These are phyloP conservation scores for Callipepla squamata DNA, from an alignment of 2,113 vertebrate species.

Conservation along the genomic window DNA sequence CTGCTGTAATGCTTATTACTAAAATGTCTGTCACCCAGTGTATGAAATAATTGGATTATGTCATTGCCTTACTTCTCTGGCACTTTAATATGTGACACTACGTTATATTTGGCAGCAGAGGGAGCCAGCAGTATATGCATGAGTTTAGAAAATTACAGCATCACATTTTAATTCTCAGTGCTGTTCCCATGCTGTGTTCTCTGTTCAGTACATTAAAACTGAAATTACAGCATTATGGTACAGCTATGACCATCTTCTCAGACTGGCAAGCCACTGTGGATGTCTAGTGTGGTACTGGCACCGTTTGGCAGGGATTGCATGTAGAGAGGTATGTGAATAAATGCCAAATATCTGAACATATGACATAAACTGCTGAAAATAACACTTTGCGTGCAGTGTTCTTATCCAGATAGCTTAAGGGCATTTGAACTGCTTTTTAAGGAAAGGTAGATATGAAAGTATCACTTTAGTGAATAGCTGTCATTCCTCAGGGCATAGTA, in stretches of 20 bases:
- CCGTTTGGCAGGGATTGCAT: constrained; percentile 3
- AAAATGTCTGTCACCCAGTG: background rate
- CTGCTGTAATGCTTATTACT: background rate
- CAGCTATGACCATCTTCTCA: background rate
- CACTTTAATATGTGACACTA: background rate
- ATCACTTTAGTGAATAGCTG: background rate
- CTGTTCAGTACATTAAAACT: background rate
- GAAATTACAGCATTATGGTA: background rate
- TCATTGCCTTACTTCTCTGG: background rate
- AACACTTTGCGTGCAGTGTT: background rate
- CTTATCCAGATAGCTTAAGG: background rate
- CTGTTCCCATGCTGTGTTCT: background rate
- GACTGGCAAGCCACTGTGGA: background rate
- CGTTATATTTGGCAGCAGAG: constrained; percentile 47
- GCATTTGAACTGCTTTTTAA: constrained; percentile 60
- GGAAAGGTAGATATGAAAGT: constrained; percentile 26
- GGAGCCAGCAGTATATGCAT: constrained; percentile 43
- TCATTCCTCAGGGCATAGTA: background rate
- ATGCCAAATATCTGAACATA: constrained; percentile 55
- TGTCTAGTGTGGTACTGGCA: background rate
- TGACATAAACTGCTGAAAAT: constrained; percentile 62
- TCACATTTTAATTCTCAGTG: background rate
- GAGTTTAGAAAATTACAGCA: background rate
- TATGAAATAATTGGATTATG: background rate
- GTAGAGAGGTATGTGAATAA: background rate